Percentiles rank a stretch among this genome's conserved stretches.
phyloP scores from a whole-genome alignment of 2,888 invertebrate genomes.

The Latrodectus elegans region DNA sequence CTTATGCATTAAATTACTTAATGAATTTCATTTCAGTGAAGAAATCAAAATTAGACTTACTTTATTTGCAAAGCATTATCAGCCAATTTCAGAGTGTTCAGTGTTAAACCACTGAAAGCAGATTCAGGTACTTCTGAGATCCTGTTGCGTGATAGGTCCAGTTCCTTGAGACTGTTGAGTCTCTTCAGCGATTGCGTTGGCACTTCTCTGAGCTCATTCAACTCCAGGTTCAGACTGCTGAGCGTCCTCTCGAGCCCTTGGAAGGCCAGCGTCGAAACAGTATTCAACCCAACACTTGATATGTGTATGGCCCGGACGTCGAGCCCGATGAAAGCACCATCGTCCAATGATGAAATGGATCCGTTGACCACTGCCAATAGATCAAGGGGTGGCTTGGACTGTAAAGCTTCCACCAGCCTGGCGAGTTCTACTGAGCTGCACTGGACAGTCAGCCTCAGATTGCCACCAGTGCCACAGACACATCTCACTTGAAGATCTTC shows the following conservation, averaged over 20 bases:
- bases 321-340: constrained; percentile 82
- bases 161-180: constrained; percentile 83
- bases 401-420: constrained; percentile 81
- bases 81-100: constrained; percentile 81
- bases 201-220: constrained; percentile 80
- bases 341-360: constrained; percentile 79
- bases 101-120: constrained; percentile 82
- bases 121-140: constrained; percentile 83
- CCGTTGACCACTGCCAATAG: constrained; percentile 92
- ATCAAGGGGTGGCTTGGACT: constrained; percentile 81
- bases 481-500: constrained; percentile 87
- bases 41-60: constrained; percentile 73
- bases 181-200: constrained; percentile 84
- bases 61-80: constrained; percentile 86
- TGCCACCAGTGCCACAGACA: constrained; percentile 90
- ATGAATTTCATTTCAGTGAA: neutral
- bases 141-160: constrained; percentile 89
- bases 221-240: constrained; percentile 86
- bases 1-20: too few species aligned
- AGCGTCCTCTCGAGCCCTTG: constrained; percentile 85
- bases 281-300: constrained; percentile 73
- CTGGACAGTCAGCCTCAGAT: constrained; percentile 75
- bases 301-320: constrained; percentile 75
- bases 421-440: constrained; percentile 71
- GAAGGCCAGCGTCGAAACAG: constrained; percentile 74